Evolutionary conservation across 2,113 vertebrate species (phyloP), one percentile per base, ranked within the genome.

Genomic region (Triplophysa dalaica): DNA sequence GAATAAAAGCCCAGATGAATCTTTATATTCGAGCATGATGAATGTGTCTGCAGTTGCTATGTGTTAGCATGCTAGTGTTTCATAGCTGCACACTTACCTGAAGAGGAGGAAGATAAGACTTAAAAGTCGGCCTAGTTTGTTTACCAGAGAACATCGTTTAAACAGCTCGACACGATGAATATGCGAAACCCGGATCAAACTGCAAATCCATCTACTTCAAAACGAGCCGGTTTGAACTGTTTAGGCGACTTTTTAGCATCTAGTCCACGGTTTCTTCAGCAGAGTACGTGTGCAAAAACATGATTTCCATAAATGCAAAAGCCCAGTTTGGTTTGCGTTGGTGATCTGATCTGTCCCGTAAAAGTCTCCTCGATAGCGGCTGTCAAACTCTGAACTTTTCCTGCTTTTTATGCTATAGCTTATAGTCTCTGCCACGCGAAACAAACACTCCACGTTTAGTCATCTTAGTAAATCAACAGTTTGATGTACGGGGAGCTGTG

Each of bases 101-200:
- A 19, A 92, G 85, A 73, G 96, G 94, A 79, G 95, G 92, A 64
- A 98, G 95, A 87, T 98, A 98, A 56, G 93, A 95, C 85, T 89
- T 95, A 91, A 98, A 98, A 62, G 95, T 95, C 78, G 97, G 93
- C 82, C 94, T 95, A 64, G 88, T 86, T 61, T 93, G 91, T 91
- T 91, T 96, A 68, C 90, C 89, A 72, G 96, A 94, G 87, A 98
- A 98, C 96, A 98, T 96, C 0, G 14, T 79, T 81, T 66, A 69
- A 38, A 61, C n/a, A 2, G 16, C 26, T 14, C 61, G 70, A 10
- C 83, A 69, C 21, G 66, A 65, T 26, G n/a, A 19, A 65, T 21
- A 38, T 11, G 11, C 2, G 19, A 58, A 58, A 58, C 7, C n/a
- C 54, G n/a, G 19, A 77, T 63, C 61, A 13, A 13, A 33, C 2